Base-by-base conservation (phyloP, 2,888 invertebrate genomes). In the Selenia dentaria region DNA sequence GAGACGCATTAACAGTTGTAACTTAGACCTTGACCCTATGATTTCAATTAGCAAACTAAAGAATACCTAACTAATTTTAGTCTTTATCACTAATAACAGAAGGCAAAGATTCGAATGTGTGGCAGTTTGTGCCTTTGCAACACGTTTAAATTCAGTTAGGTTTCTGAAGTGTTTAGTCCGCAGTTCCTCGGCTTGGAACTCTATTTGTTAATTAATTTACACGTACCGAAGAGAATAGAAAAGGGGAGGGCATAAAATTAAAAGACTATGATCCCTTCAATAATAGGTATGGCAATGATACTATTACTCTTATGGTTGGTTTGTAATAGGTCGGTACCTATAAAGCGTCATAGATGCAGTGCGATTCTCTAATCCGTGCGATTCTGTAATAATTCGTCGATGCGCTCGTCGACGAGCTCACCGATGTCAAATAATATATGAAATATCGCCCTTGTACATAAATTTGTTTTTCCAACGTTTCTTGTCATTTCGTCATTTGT, bases 151-250 rank as follows among this genome's bases (percentile, higher is more conserved):
- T 47, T 44, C 40, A 44, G 43, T 47, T 47, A 51, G 22, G 35
- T 38, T 25, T 26, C 34, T 24, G 22, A 35, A 34, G 38, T 24
- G 27, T 22, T 46, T 36, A 32, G 26, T 22, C 27, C 37, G 22
- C 31, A 29, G 24, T 37, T 20, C 28, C 38, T 18, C 14, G 34
- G 16, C 27, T 44, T 36, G 36, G 36, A 44, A 36, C 39, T 44
- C 32, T 40, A 35, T n/a, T n/a, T 44, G 39, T 44, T 55, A 58
- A 58, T 58, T 55, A 55, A 58, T 55, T 55, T 54, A 50, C 40
- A 45, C 42, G 50, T 45, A 45, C 46, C 6, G 20, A 44, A 39
- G 44, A 42, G n/a, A n/a, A n/a, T n/a, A 40, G 47, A 36, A 46
- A 26, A 46, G 45, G 37, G 41, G 25, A 50, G 54, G 54, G 47